Conservation (phyloP, 37 sponge, comb jelly and placozoan species). For the Cliona cf. orientalis region DNA sequence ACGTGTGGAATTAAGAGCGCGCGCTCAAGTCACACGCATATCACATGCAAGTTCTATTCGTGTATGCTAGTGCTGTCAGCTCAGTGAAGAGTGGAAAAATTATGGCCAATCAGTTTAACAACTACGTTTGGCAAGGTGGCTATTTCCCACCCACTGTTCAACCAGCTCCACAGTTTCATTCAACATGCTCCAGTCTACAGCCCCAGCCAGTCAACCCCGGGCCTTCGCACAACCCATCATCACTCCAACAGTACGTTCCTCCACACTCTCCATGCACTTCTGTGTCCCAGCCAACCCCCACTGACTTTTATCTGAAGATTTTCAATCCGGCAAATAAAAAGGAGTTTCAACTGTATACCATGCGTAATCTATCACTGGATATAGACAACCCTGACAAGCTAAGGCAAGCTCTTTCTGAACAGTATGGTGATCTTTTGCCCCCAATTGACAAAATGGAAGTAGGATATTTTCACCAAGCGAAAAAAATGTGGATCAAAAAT, state of each 20-base stretch:
- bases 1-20: too few species aligned
- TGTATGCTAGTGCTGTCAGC: not conserved
- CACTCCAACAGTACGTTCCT: not conserved
- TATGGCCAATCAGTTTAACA: not conserved
- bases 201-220: not conserved
- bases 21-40: not conserved
- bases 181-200: too few species aligned
- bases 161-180: not conserved
- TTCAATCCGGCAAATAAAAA: not conserved
- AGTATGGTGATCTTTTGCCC: not conserved
- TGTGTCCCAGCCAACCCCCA: not conserved
- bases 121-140: conserved; percentile 4
- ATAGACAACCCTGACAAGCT: not conserved
- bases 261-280: not conserved
- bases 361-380: not conserved
- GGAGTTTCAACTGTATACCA: not conserved
- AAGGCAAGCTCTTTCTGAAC: not conserved
- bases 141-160: not conserved
- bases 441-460: not conserved
- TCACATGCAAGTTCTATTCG: not conserved
- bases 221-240: not conserved
- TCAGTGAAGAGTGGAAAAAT: not conserved
- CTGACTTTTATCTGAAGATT: not conserved
- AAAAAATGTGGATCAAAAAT: not conserved
- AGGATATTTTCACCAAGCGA: not conserved